Evolutionary conservation across 2,113 vertebrate species (phyloP).

Genomic region (Takifugu bimaculatus): DNA sequence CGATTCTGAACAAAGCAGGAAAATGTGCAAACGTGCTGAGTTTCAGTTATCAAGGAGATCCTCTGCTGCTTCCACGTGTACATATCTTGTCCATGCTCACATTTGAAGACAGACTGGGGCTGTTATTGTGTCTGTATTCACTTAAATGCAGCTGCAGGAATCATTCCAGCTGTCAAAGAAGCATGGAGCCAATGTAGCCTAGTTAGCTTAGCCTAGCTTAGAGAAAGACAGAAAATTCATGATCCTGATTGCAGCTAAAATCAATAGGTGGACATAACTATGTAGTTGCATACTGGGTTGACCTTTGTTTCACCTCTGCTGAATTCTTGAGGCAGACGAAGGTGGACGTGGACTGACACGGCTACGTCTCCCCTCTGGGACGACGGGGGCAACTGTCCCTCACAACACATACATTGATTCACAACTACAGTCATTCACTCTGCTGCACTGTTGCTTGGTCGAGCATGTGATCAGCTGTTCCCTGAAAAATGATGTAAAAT

Average conservation of each 20-base stretch:
- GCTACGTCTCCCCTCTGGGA: not conserved
- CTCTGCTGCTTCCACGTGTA: not conserved
- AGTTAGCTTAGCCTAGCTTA: not conserved
- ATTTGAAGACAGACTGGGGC: not conserved
- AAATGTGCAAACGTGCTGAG: not conserved
- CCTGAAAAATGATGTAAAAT: too few species aligned
- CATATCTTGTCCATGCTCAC: not conserved
- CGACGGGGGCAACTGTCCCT: too few species aligned
- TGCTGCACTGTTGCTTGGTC: not conserved
- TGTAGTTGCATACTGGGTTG: too few species aligned
- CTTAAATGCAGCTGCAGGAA: not conserved
- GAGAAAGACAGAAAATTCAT: not conserved
- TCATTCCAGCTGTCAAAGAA: not conserved
- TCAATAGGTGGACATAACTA: not conserved
- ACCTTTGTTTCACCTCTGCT: too few species aligned
- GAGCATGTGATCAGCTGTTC: not conserved
- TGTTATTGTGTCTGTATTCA: not conserved
- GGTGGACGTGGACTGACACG: not conserved
- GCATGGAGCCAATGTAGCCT: not conserved
- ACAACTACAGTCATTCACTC: not conserved
- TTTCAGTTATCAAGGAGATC: not conserved
- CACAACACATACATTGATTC: not conserved
- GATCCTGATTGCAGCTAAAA: not conserved
- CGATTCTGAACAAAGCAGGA: not conserved
- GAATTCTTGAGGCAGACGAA: too few species aligned